Conservation (phyloP, 2,797 vertebrate species). For the Periophthalmus magnuspinnatus region DNA sequence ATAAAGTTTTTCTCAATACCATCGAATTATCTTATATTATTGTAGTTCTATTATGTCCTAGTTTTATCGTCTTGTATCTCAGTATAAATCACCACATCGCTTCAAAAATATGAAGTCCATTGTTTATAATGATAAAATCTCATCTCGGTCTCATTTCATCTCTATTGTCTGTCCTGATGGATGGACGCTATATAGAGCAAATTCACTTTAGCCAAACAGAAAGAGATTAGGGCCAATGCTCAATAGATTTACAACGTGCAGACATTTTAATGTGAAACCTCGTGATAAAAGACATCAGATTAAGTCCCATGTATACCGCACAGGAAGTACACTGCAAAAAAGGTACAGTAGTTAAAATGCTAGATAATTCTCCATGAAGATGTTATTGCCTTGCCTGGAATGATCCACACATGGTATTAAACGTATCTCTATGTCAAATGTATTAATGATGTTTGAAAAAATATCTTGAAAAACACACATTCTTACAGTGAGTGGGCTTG, state of each 20-base stretch:
- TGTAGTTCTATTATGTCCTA: neutral
- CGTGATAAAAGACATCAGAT: constrained; percentile 51
- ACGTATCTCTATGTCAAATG: too few relatives aligned
- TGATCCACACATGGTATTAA: too few relatives aligned
- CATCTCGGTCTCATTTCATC: too few relatives aligned
- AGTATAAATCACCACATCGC: neutral
- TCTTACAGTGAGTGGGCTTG: too few relatives aligned
- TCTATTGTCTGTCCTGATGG: neutral
- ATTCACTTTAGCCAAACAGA: constrained; percentile 36
- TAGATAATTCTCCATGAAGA: too few relatives aligned
- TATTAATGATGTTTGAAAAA: too few relatives aligned
- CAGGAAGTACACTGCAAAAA: neutral
- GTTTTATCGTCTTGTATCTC: neutral
- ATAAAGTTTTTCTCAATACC: neutral
- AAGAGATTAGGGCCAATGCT: constrained; percentile 40
- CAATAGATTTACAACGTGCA: constrained; percentile 42
- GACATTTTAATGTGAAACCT: constrained; percentile 38
- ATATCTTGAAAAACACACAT: too few relatives aligned
- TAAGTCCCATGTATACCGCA: constrained; percentile 17
- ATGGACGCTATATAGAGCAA: constrained; percentile 2
- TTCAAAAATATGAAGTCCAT: neutral
- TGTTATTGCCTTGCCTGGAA: too few relatives aligned
- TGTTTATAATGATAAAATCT: neutral
- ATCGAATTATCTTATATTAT: neutral
- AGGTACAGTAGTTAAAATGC: neutral